Conservation (phyloP, 2,888 invertebrate genomes). For the Meteorus cinctellus region DNA sequence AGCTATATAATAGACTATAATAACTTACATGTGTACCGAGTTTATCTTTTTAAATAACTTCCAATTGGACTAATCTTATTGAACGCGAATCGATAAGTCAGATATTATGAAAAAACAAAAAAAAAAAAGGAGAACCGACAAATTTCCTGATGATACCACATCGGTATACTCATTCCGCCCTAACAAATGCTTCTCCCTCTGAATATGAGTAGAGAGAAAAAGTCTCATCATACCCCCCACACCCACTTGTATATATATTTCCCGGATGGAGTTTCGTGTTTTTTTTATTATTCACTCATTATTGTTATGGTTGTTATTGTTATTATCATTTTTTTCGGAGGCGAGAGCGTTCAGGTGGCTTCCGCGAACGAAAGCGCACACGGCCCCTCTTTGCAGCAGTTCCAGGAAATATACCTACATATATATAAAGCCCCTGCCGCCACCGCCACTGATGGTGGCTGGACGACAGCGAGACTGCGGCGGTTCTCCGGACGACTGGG, state of each 20-base stretch:
- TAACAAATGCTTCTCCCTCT: too few relatives aligned
- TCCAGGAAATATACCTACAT: slow-evolving; percentile 60
- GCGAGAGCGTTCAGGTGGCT: slow-evolving; percentile 49
- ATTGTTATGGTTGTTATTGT: too few relatives aligned
- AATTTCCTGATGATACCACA: too few relatives aligned
- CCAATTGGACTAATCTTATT: too few relatives aligned
- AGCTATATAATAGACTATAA: too few relatives aligned
- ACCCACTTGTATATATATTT: neutral
- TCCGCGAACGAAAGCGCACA: slow-evolving; percentile 36
- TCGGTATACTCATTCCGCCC: too few relatives aligned
- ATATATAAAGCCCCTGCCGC: neutral
- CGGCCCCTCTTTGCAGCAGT: slow-evolving; percentile 51
- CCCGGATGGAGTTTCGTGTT: slow-evolving; percentile 26
- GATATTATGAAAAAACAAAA: too few relatives aligned
- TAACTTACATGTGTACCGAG: too few relatives aligned
- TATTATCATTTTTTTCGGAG: slow-evolving; percentile 1
- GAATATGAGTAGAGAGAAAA: neutral
- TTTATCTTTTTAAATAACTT: too few relatives aligned
- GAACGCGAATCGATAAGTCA: too few relatives aligned
- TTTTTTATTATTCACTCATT: neutral
- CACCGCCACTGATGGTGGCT: slow-evolving; percentile 55
- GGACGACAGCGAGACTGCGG: slow-evolving; percentile 49
- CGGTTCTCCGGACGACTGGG: slow-evolving; percentile 65
- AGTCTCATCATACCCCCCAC: neutral
- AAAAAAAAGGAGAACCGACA: too few relatives aligned